Percentiles rank a stretch among this genome's conserved stretches.
These are phyloP conservation scores for Galago senegalensis DNA, from an alignment of 2,797 vertebrate species.

Conservation along the genomic window DNA sequence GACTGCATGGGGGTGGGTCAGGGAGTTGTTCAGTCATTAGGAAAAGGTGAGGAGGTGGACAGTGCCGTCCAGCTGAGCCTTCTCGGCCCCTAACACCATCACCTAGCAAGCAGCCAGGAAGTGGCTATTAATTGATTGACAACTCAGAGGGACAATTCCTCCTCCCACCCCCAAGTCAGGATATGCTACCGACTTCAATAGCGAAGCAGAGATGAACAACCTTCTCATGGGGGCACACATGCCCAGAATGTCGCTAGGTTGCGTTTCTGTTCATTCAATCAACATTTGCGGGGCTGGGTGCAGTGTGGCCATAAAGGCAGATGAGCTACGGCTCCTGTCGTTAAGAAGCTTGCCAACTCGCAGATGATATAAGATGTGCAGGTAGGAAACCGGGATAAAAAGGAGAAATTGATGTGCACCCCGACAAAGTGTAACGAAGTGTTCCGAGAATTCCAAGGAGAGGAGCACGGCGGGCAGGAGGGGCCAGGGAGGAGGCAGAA, in stretches of 20 bases:
- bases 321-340: slow-evolving; percentile 46
- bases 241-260: slow-evolving; percentile 32
- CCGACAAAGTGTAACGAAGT: not conserved
- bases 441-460: not conserved
- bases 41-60: not conserved
- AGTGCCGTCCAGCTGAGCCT: not conserved
- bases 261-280: slow-evolving; percentile 60
- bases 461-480: not conserved
- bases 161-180: not conserved
- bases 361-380: slow-evolving; percentile 54
- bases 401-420: slow-evolving; percentile 23
- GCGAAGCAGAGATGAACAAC: not conserved
- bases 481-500: not conserved
- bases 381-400: not conserved
- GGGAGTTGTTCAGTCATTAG: no score
- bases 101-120: not conserved
- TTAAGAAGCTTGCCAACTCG: not conserved
- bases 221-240: not conserved
- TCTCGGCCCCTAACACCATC: not conserved
- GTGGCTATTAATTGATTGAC: not conserved
- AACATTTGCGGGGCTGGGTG: not conserved
- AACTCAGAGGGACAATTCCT: not conserved
- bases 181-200: not conserved
- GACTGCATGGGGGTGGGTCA: fast-evolving
- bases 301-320: not conserved